phyloP scores from a whole-genome alignment of 1,140 invertebrate species.

The Sesamia nonagrioides region DNA sequence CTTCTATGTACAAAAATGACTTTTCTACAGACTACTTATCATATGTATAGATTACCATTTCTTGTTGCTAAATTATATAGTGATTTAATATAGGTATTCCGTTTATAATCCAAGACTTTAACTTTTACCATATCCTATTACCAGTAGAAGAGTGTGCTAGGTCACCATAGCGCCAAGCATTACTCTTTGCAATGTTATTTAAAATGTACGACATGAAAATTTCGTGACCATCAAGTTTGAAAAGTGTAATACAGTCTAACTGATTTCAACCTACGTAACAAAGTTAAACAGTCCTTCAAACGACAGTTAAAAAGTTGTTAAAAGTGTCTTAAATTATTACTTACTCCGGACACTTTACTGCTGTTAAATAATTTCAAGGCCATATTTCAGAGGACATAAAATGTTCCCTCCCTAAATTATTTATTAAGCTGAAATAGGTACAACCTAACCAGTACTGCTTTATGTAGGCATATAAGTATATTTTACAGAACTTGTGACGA shows the following conservation, averaged over 20 bases:
- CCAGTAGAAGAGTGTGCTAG: too few species aligned
- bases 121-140: too few species aligned
- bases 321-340: conserved; percentile 29
- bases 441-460: neutral
- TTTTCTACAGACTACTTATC: too few species aligned
- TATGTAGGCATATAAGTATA: too few species aligned
- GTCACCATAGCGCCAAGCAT: too few species aligned
- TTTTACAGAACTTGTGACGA: neutral
- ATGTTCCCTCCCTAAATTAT: conserved; percentile 7
- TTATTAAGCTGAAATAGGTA: conserved; percentile 11
- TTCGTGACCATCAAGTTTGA: neutral
- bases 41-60: too few species aligned
- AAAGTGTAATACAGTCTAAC: conserved; percentile 3
- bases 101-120: too few species aligned
- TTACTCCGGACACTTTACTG: conserved; percentile 20
- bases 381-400: neutral
- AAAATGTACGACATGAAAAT: neutral
- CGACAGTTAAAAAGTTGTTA: conserved; percentile 33
- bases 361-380: conserved; percentile 26
- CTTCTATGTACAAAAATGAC: too few species aligned
- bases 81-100: too few species aligned
- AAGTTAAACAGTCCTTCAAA: conserved; percentile 14
- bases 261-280: neutral
- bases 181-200: neutral
- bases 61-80: too few species aligned